phyloP scores from a whole-genome alignment of 2,113 vertebrate genomes.

The Atherinomorus stipes region DNA sequence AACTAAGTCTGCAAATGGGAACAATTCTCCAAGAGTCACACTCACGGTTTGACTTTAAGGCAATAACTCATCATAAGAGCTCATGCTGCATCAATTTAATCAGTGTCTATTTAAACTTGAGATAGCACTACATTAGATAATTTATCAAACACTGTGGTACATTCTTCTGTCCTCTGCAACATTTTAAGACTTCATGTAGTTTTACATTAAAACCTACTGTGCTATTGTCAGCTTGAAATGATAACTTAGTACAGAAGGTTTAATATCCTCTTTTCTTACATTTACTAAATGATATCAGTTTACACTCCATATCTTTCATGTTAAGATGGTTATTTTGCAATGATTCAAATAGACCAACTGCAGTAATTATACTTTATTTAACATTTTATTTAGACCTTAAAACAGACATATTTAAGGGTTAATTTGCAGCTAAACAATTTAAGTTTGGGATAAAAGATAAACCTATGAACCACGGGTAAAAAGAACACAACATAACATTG shows the following conservation, averaged over 20 bases:
- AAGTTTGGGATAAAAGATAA: no score
- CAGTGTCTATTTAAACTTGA: slow-evolving; percentile 5
- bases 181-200: neutral
- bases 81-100: slow-evolving; percentile 10
- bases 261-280: no score
- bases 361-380: no score
- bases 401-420: no score
- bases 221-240: neutral
- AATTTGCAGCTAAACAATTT: no score
- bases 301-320: no score
- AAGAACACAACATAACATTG: no score
- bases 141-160: neutral
- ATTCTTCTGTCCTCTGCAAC: neutral
- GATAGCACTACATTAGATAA: neutral
- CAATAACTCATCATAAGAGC: slow-evolving; percentile 15
- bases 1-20: slow-evolving; percentile 14
- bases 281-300: no score
- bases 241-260: neutral
- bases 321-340: no score
- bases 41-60: neutral
- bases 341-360: no score
- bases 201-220: neutral
- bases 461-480: no score
- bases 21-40: slow-evolving; percentile 29
- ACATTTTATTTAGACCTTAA: no score